Base-by-base conservation (phyloP, 2,888 invertebrate species). In the Petrolisthes cinctipes region DNA sequence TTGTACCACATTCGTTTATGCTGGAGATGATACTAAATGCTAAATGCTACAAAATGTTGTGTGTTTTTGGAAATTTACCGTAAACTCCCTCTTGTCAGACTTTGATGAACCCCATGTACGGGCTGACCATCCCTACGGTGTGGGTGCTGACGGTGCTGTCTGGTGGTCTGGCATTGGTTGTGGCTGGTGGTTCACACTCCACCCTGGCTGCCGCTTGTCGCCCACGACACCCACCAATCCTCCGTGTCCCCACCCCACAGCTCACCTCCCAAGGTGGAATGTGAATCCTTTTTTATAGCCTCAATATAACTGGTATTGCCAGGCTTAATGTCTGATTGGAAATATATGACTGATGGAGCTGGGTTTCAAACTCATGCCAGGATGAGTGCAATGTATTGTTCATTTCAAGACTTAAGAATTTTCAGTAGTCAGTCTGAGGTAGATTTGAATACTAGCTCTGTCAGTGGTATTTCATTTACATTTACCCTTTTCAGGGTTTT, bases 91-190 rank as follows among this genome's bases (percentile, higher is more conserved):
- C n/a, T 7, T 86, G 91, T 66, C 91, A 93, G 92, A 97, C 97
- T 84, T 93, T 97, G 91, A 93, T 97, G 57, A 97, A 97, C 93
- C 94, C 94, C 86, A 94, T 95, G 79, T 97, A 97, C 92, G 94
- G 94, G 54, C 95, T 94, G 4, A 96, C 96, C 4, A 93, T 97
- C 85, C 92, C 95, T 83, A 95, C 96, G 0, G 95, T 95, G 73
- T 96, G 96, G 92, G 91, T 94, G 66, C 93, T 97, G 85, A 94
- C 97, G 84, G 86, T 95, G 5, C 92, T 95, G 9, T 96, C 96
- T 56, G 95, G 94, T 7, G 75, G 86, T 4, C 37, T 86, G 54
- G 89, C 90, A 14, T 86, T 90, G 23, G 82, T 83, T 14, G 90
- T 89, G 78, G 89, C 86, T 6, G 90, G 90, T 51, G 89, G 89